Evolutionary conservation across 2,113 vertebrate species (phyloP), one percentile per base, ranked within the genome.

Genomic region (Rhagologus leucostigma): DNA sequence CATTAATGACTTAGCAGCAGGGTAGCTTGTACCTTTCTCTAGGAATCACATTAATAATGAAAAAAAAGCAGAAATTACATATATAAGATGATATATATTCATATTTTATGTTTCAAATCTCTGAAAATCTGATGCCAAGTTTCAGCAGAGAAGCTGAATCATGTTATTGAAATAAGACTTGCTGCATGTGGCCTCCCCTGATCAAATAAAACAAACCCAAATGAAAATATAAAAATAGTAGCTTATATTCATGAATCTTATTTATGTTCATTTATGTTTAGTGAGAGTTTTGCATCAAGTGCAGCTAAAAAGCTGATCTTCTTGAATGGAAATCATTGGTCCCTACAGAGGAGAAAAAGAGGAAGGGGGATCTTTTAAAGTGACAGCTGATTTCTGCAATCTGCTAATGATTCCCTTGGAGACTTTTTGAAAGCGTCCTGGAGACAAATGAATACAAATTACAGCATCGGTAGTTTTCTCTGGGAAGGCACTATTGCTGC

Each of bases 361-460:
- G 49, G n/a, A 84, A 83, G 41, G 87, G 78, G 14, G 33, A 74
- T 81, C 27, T 46, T 84, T 81, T 76, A 67, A 91, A 95, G 68
- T 74, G 87, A 84, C 68, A 75, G 42, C 67, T 74, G 87, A 90
- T 90, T 92, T 90, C 80, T 94, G 21, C 42, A 88, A 55, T 90
- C 75, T 90, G 22, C n/a, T 91, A 88, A 73, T 74, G 35, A 90
- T 90, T 96, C 47, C 88, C 88, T 88, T 70, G 68, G 76, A 93
- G 87, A 84, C 30, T 70, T 93, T 71, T 60, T 71, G 85, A 92
- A 92, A 92, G 82, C 47, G 77, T 91, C 63, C 68, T 74, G 75
- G 59, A 92, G 70, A 79, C 53, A 91, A 87, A 79, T 71, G 44
- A 84, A 67, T 81, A 87, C 65, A 83, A 78, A 69, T 35, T 71